Evolutionary conservation across 2,113 vertebrate species (phyloP), one percentile per base, ranked within the genome.

Genomic region (Charina bottae): DNA sequence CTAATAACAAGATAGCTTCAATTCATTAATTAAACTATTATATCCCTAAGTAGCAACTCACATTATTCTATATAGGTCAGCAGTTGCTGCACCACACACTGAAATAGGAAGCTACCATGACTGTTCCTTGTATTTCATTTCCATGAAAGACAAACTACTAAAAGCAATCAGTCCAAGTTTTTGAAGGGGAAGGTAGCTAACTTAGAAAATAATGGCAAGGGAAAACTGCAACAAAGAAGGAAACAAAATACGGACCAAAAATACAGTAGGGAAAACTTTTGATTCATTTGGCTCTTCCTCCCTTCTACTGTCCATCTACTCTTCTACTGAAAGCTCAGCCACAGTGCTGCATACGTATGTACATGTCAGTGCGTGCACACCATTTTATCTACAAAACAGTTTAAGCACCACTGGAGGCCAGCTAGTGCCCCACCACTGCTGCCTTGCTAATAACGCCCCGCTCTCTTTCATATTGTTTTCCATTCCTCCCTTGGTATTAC

Each of bases 31-130:
- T 84, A 59, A 90, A 90, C 56, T 17, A 78, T 60, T 90, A 53
- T 90, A 90, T 90, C 78, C 33, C 56, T 49, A 84, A 84, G 83
- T 84, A 90, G 78, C 78, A 84, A 84, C 78, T 84, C 23, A 26
- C 33, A 90, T 90, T 58, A 72, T 90, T 83, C 89, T 90, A 85
- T 90, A 49, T 60, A 90, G 89, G 78, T 28, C 78, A 84, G 55
- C 55, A 58, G 78, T 90, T 49, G 24, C 24, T 84, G 78, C 42
- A 59, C 26, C 28, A 60, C n/a, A 59, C 78, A 90, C 49, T 60
- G 23, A 84, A 85, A 84, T 83, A 56, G 42, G 42, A 42, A 84
- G 8, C 23, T 59, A 26, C 33, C 55, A 59, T 64, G 7, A 21
- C 7, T 26, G 17, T 86, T 49, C 33, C 8, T 78, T 56, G 49